Evolutionary conservation across 2,113 vertebrate genomes (phyloP), one percentile per base, ranked within the genome.

Genomic region (Platycercus adscitus): DNA sequence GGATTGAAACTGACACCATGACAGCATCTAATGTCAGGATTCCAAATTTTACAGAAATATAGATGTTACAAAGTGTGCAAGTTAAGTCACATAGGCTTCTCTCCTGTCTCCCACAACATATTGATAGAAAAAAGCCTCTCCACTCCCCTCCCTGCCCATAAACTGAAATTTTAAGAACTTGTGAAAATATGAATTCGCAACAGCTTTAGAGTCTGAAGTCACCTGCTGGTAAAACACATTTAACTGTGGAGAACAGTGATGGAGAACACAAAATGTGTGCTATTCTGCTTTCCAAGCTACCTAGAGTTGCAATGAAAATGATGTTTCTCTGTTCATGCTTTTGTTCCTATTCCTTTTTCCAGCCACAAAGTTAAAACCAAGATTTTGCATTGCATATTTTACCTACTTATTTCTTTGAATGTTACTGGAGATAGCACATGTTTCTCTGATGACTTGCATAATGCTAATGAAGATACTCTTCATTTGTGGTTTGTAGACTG

Each of bases 1-100:
- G 35, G 41, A 76, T 81, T 91, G 49, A 96, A 93, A 70, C 61
- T 87, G 88, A 77, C 78, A 83, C 78, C 61, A 39, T 86, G 35
- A 69, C 91, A 56, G 58, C 63, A 55, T 70, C 69, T 77, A 91
- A 43, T 80, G 21, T 77, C 66, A 94, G 78, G 43, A 92, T 43
- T 89, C 79, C 81, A 52, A 68, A 61, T 91, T 82, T 76, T 75
- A 66, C 35, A 47, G 71, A 66, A 88, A 66, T 55, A 28, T 2
- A 21, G 37, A 28, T 55, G 39, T 55, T 82, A 46, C 29, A 70
- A 87, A 72, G 46, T 4, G 1, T 49, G 11, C 3, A 3, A 63
- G 19, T 85, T 79, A 65, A 82, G 80, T n/a, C 53, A 43, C 2
- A 17, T 4, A 26, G 13, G 9, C 80, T 82, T 93, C 63, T 85